Conservation (phyloP, 2,888 invertebrate genomes). For the Sarcophaga variegata region DNA sequence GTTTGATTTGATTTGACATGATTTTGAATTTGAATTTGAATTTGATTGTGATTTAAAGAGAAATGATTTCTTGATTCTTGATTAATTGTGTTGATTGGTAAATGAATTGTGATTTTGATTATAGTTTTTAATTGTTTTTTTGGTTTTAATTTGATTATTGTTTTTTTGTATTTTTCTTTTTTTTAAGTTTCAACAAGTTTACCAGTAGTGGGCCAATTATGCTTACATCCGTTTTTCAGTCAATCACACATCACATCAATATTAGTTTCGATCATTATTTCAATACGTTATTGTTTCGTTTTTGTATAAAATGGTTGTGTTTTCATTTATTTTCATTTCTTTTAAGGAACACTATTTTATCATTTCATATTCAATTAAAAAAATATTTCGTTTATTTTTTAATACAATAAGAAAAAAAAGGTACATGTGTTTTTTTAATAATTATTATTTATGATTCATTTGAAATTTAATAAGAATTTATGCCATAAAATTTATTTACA, state of each 20-base stretch:
- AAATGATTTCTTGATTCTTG: slow-evolving; percentile 26
- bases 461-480: neutral
- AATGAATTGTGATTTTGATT: slow-evolving; percentile 23
- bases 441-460: neutral
- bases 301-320: slow-evolving; percentile 52
- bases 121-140: slow-evolving; percentile 21
- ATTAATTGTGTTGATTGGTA: slow-evolving; percentile 26
- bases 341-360: neutral
- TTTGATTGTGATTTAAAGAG: slow-evolving; percentile 25
- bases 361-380: neutral
- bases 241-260: slow-evolving; percentile 74
- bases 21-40: slow-evolving; percentile 33
- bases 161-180: slow-evolving; percentile 14
- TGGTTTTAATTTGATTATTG: slow-evolving; percentile 15
- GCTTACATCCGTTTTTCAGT: slow-evolving; percentile 78
- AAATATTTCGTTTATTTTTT: neutral
- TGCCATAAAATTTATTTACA: slow-evolving; percentile 18
- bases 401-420: slow-evolving; percentile 21
- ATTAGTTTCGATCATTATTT: slow-evolving; percentile 61
- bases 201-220: slow-evolving; percentile 82
- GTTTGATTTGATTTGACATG: neutral
- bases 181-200: slow-evolving; percentile 73
- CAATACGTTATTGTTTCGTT: slow-evolving; percentile 27
- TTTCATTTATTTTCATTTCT: slow-evolving; percentile 48
- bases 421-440: neutral